Evolutionary conservation across 2,888 invertebrate genomes (phyloP), one percentile per base, ranked within the genome.

Genomic region (Abrostola tripartita): DNA sequence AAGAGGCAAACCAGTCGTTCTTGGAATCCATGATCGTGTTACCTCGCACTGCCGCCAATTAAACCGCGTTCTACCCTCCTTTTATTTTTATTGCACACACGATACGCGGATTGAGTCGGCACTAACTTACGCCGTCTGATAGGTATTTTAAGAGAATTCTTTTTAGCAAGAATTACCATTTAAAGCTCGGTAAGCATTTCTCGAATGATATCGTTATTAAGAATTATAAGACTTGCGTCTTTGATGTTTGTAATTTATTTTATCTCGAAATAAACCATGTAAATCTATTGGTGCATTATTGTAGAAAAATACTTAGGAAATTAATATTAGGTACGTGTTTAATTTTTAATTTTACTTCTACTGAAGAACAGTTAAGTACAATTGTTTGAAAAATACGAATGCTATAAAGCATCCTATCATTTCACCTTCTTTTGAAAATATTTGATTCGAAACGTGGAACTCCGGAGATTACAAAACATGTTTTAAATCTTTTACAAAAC

Each of bases 41-140:
- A 82, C 82, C 67, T 77, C 76, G 83, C 79, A 83, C 79, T 78
- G 79, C 78, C 81, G 89, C 90, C 90, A 90, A 90, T 90, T 90
- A 90, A 90, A 89, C 81, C 78, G 67, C 77, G 80, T 81, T 80
- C 74, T 75, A 81, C 81, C 81, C 71, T 74, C 61, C 47, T 81
- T 86, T 87, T 86, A 78, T 83, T 88, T 86, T 86, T 75, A 87
- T 85, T 86, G 80, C 80, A 81, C 80, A 85, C 80, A 81, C 81
- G 75, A 86, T 84, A 82, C 76, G 79, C 76, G 79, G 75, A 81
- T 83, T 79, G 71, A 81, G 78, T 78, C 81, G 74, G 81, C 78
- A 73, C 70, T 76, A 71, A 73, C 71, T 70, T 71, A 73, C 73
- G 67, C 53, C 56, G 67, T 60, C 74, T 74, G 74, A 74, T 79